These are phyloP conservation scores for Neoarius graeffei DNA, from an alignment of 2,113 vertebrate genomes.

Conservation along the genomic window DNA sequence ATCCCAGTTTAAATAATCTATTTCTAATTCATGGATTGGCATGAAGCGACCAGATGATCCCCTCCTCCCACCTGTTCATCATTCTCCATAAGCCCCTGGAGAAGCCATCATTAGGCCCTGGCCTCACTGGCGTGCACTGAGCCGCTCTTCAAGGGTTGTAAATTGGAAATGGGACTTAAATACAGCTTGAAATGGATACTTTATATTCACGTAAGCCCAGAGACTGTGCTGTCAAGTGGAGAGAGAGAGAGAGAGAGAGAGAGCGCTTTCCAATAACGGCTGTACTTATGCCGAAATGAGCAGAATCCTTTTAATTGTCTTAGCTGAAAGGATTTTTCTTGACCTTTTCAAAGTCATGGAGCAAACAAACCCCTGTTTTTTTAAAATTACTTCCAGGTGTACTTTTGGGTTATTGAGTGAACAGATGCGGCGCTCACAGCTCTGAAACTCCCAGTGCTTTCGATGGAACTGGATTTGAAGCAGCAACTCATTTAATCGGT, in stretches of 20 bases:
- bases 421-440: constrained; percentile 38
- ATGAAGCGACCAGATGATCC: constrained; percentile 52
- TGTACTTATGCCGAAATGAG: constrained; percentile 54
- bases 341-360: constrained; percentile 71
- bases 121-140: constrained; percentile 65
- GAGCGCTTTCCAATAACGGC: constrained; percentile 58
- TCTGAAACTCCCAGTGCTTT: constrained; percentile 34
- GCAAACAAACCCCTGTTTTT: constrained; percentile 61
- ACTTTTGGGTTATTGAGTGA: constrained; percentile 36
- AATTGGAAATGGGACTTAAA: constrained; percentile 77
- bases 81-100: constrained; percentile 71
- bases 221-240: constrained; percentile 50
- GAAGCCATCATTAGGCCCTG: constrained; percentile 71
- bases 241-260: constrained; percentile 54
- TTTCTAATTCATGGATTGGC: constrained; percentile 75
- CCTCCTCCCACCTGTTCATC: constrained; percentile 67
- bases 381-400: background rate
- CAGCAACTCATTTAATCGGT: constrained; percentile 36
- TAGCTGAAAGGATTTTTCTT: constrained; percentile 64
- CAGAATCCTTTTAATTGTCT: constrained; percentile 67
- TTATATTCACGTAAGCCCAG: constrained; percentile 68
- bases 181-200: constrained; percentile 69
- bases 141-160: constrained; percentile 67
- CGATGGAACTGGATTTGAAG: constrained; percentile 32
- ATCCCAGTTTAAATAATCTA: constrained; percentile 73